Evolutionary conservation across 2,113 vertebrate genomes (phyloP), one percentile per base, ranked within the genome.

Genomic region (Eulemur rufifrons): DNA sequence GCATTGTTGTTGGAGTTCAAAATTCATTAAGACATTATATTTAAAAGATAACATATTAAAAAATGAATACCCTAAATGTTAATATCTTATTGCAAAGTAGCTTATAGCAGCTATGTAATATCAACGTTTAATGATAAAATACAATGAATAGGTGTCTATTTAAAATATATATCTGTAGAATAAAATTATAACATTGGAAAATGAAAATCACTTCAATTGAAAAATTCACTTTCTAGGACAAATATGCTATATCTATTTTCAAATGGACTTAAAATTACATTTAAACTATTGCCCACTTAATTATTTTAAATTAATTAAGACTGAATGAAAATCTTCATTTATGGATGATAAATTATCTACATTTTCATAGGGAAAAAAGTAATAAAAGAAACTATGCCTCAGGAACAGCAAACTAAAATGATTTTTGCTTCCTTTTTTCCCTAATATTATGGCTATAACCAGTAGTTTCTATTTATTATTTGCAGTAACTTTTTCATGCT

Each of bases 401-500:
- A 37, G 63, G 59, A 82, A 85, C 1, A 56, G 25, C 27, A 92
- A 89, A 78, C 34, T 47, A 39, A 86, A 94, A 84, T 90, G 23
- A 84, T 54, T 84, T 96, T 83, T 77, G 34, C 73, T 94, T 92
- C 13, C 23, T n/a, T 90, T 85, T 87, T 74, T 37, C 32, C 10
- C 11, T 45, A 32, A 14, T 27, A 61, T 86, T 71, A 47, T 42
- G 69, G 29, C 21, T 77, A 17, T 86, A 77, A 76, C 45, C 10
- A 56, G 34, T 61, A 81, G 81, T 87, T 84, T 91, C 56, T 82
- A 85, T 94, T 90, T 81, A 94, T 95, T 86, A 95, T 88, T 94
- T 89, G 73, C 47, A 94, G 76, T 89, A 68, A 96, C 69, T 85
- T 93, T 94, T 95, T 91, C 54, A 92, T 94, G 91, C 52, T 85